Percentiles rank a stretch among this genome's conserved stretches.
These are phyloP conservation scores for Chlamydotis undulata DNA, from an alignment of 2,113 vertebrate species.

Conservation along the genomic window DNA sequence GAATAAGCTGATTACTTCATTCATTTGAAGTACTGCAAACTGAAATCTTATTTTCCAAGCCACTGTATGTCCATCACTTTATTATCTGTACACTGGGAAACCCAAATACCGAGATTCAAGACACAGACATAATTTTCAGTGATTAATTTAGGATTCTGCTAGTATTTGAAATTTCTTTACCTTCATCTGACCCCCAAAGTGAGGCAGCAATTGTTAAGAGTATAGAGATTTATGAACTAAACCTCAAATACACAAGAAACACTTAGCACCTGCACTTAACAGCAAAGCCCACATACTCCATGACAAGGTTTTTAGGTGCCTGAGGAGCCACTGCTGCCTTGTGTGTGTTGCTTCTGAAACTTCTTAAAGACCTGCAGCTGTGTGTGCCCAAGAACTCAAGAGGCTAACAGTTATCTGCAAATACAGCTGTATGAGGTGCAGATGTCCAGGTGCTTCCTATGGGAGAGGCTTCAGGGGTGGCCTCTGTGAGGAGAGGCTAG, in stretches of 20 bases:
- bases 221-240: not conserved
- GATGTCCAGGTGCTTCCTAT: not conserved
- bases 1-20: not conserved
- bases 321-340: not conserved
- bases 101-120: not conserved
- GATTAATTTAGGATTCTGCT: not conserved
- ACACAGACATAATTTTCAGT: not conserved
- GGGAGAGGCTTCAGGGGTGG: too few relatives aligned
- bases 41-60: conserved; percentile 24
- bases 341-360: not conserved
- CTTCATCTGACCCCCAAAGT: not conserved
- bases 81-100: not conserved
- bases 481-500: not conserved
- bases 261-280: not conserved
- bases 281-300: not conserved
- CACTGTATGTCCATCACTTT: not conserved
- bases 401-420: not conserved
- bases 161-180: not conserved
- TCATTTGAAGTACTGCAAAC: not conserved
- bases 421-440: not conserved
- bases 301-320: not conserved
- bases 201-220: not conserved
- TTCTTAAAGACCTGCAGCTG: not conserved
- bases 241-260: not conserved
- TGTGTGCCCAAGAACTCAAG: not conserved